Conservation (phyloP, 2,797 vertebrate genomes). For the Antennarius maculatus region DNA sequence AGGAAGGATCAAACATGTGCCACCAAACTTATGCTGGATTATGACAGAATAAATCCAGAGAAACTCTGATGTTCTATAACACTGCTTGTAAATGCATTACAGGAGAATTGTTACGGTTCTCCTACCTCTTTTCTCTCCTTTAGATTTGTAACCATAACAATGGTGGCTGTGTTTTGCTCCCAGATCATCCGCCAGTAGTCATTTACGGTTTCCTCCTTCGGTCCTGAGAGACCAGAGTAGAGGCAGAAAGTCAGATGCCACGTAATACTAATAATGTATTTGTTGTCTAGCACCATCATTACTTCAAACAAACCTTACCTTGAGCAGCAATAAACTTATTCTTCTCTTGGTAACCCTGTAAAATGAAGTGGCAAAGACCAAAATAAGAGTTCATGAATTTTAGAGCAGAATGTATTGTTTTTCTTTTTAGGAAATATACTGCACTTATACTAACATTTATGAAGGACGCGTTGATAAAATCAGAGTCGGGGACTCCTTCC, state of each 20-base stretch:
- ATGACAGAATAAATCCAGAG: not conserved
- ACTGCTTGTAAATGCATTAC: constrained; percentile 1
- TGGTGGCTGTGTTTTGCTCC: constrained; percentile 98
- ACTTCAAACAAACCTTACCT: constrained; percentile 78
- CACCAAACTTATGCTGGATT: not conserved
- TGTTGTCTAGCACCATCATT: not conserved
- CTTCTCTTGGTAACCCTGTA: constrained; percentile 97
- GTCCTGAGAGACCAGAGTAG: constrained; percentile 80
- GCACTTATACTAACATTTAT: constrained; percentile 89
- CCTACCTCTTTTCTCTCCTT: constrained; percentile 97
- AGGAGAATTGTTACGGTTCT: not conserved
- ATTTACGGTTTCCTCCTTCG: constrained; percentile 98
- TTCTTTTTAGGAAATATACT: not conserved
- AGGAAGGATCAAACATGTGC: not conserved
- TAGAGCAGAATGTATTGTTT: not conserved
- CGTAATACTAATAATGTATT: constrained; percentile 3
- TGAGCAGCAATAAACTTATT: constrained; percentile 99
- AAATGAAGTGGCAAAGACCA: not conserved
- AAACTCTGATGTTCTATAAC: not conserved
- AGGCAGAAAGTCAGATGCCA: constrained; percentile 21
- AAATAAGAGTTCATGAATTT: not conserved
- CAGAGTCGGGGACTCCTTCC: constrained; percentile 96
- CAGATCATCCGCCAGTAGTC: constrained; percentile 99
- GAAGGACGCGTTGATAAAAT: constrained; percentile 98
- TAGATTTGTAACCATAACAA: constrained; percentile 99